Percentiles rank a stretch among this genome's conserved stretches.
phyloP scores from a whole-genome alignment of 2,797 vertebrate genomes.

The Protosalanx chinensis region DNA sequence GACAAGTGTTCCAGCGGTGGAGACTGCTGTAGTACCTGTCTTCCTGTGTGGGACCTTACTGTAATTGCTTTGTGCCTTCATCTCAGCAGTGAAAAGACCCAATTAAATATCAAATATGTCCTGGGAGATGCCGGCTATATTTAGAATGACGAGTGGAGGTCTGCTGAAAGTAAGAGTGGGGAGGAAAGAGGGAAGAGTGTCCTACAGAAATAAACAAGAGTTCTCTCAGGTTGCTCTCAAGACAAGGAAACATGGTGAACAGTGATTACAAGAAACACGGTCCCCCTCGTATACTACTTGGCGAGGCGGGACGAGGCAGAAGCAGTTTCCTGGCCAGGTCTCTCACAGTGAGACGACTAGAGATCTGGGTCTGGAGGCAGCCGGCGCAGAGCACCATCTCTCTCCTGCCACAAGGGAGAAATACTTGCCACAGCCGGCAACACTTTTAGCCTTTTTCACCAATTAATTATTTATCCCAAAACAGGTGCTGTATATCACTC shows the following conservation, averaged over 20 bases:
- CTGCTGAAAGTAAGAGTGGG: slow-evolving; percentile 28
- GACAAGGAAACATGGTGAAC: slow-evolving; percentile 22
- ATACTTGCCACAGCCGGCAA: slow-evolving; percentile 17
- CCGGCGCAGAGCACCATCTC: slow-evolving; percentile 17
- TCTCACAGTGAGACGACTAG: slow-evolving; percentile 23
- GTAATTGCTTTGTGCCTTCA: slow-evolving; percentile 74
- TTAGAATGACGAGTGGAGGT: slow-evolving; percentile 44
- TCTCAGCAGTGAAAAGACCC: slow-evolving; percentile 68
- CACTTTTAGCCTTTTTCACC: slow-evolving; percentile 4
- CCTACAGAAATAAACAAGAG: slow-evolving; percentile 31
- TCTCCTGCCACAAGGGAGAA: background rate
- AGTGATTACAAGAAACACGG: slow-evolving; percentile 29
- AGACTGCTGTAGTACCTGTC: slow-evolving; percentile 33
- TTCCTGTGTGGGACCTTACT: slow-evolving; percentile 44
- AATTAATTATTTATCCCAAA: slow-evolving; percentile 8
- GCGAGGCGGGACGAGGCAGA: background rate
- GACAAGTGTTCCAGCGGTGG: slow-evolving; percentile 39
- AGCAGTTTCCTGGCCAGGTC: slow-evolving; percentile 20
- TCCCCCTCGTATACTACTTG: background rate
- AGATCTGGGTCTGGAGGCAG: slow-evolving; percentile 27
- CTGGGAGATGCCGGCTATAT: slow-evolving; percentile 37
- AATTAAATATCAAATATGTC: slow-evolving; percentile 67
- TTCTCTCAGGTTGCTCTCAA: slow-evolving; percentile 47
- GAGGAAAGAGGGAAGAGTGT: slow-evolving; percentile 32
- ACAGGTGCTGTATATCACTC: background rate